These are phyloP conservation scores for Eunapius fragilis DNA, from an alignment of 37 sponge, comb jelly and placozoan species.

Conservation along the genomic window DNA sequence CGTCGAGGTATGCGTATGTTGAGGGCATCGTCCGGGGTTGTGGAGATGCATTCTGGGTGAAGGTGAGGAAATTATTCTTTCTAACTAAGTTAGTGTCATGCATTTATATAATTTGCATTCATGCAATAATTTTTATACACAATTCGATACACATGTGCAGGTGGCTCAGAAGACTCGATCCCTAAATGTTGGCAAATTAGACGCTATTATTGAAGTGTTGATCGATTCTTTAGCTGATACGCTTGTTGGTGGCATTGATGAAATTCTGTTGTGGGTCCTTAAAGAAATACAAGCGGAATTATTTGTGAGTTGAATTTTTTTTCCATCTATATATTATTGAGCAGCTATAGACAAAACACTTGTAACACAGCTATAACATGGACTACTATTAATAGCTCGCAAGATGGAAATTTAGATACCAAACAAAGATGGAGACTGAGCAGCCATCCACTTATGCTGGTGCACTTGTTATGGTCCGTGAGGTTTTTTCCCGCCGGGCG, in stretches of 20 bases:
- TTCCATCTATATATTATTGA: too few relatives aligned
- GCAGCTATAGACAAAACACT: too few relatives aligned
- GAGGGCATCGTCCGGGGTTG: neutral
- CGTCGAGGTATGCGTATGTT: neutral
- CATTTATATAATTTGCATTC: too few relatives aligned
- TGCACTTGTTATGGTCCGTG: too few relatives aligned
- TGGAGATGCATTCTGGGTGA: neutral
- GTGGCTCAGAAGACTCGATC: conserved; percentile 33
- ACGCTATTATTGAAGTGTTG: conserved; percentile 65
- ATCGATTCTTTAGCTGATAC: conserved; percentile 28
- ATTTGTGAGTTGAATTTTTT: conserved; percentile 17
- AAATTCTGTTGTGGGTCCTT: conserved; percentile 37
- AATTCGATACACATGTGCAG: neutral
- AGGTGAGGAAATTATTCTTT: neutral
- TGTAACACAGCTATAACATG: too few relatives aligned
- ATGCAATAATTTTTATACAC: neutral
- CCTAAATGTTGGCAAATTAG: conserved; percentile 14
- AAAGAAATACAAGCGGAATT: conserved; percentile 27
- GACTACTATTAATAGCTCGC: too few relatives aligned
- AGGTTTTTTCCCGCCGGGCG: too few relatives aligned
- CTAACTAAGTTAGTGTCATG: too few relatives aligned
- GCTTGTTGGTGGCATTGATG: neutral
- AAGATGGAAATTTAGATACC: too few relatives aligned
- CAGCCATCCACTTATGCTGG: too few relatives aligned
- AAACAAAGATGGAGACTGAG: too few relatives aligned